Base-by-base conservation (phyloP, 2,113 vertebrate species). In the Zosterops pallidus region DNA sequence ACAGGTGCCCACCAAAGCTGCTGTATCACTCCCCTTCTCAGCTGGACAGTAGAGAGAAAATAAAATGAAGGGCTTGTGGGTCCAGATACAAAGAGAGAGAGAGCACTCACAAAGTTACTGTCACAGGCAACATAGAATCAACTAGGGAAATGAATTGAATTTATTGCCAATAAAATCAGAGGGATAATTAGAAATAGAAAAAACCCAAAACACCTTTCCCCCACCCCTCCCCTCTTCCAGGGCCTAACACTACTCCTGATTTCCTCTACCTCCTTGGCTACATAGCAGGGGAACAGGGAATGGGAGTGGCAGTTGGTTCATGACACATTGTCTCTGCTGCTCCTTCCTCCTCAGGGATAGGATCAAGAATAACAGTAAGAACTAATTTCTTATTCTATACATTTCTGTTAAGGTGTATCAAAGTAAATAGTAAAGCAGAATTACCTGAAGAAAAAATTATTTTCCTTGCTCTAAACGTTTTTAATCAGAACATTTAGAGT, bases 141-240 rank as follows among this genome's bases (percentile, higher is more conserved):
- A 0, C 15, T 28, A 8, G 39, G 15, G 33, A 67, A 59, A 46
- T 44, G 0, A 65, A 23, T 42, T 64, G 2, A 57, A 44, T 46
- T 81, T 59, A 24, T 59, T 67, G 33, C 12, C 4, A 33, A 49
- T 49, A 70, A 47, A 52, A 44, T 69, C 18, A 39, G 24, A 78
- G 24, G 24, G 10, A 47, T 47, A 47, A 29, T 21, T 16, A 71
- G 11, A 63, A 70, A 63, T 9, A 21, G 42, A n/a, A 19, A 83
- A 39, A 26, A 7, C 1, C 17, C 42, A 42, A 42, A 64, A 3
- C 5, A 39, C 23, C 7, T 39, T 50, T 44, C 6, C 15, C 6
- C 6, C 4, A 47, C 13, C 6, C 6, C 3, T 65, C 8, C 4
- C 14, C 15, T 33, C 12, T 57, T 74, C 6, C 44, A 28, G 22